Evolutionary conservation across 2,888 invertebrate species (phyloP).

Genomic region (Brachycybe producta): DNA sequence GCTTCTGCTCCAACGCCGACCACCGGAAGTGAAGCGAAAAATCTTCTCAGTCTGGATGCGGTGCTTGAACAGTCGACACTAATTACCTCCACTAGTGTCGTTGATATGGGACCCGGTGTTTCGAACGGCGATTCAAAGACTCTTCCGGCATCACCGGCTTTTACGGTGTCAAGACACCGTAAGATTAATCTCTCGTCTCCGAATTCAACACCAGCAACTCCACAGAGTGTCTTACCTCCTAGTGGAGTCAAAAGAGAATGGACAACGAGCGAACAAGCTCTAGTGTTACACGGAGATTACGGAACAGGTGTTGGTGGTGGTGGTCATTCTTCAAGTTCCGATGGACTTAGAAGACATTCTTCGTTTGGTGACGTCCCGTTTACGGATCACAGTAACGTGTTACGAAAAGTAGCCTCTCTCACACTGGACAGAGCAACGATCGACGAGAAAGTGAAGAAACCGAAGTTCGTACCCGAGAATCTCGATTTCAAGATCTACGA

Average conservation of each 20-base stretch:
- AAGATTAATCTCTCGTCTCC: slow-evolving; percentile 7
- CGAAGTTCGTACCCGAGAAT: slow-evolving; percentile 71
- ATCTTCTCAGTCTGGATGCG: no score
- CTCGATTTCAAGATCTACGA: slow-evolving; percentile 73
- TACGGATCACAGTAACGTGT: slow-evolving; percentile 42
- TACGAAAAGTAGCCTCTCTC: slow-evolving; percentile 71
- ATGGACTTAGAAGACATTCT: slow-evolving; percentile 14
- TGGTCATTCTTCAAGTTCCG: not conserved
- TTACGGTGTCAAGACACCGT: slow-evolving; percentile 8
- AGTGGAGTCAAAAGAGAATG: not conserved
- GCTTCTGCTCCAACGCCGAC: not conserved
- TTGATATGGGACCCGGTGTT: not conserved
- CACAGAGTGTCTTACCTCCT: not conserved
- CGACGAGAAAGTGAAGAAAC: slow-evolving; percentile 52
- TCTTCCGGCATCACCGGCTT: not conserved
- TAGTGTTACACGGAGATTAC: no score
- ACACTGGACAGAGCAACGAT: slow-evolving; percentile 56
- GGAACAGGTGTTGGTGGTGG: no score
- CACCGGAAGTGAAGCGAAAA: not conserved
- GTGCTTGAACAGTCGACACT: no score
- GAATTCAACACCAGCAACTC: slow-evolving; percentile 6
- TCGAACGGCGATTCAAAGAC: not conserved
- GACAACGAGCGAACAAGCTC: slow-evolving; percentile 6
- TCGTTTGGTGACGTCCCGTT: slow-evolving; percentile 20
- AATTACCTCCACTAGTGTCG: not conserved